Conservation (phyloP, 2,797 vertebrate species). For the Hemibagrus guttatus region DNA sequence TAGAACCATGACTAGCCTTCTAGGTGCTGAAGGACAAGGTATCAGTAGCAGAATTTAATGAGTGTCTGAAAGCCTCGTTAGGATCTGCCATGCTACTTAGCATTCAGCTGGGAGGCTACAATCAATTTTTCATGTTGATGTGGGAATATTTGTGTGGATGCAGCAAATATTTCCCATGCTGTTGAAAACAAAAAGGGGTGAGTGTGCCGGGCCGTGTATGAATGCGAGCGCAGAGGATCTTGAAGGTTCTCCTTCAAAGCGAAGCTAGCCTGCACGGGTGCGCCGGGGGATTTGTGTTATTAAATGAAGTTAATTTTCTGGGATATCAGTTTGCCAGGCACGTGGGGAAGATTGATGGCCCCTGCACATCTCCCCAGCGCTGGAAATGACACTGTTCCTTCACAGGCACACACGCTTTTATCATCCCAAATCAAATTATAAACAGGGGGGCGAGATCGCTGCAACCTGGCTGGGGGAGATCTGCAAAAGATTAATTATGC, state of each 20-base stretch:
- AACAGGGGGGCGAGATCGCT: conserved; percentile 96
- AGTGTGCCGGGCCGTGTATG: conserved; percentile 78
- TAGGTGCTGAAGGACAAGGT: conserved; percentile 40
- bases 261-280: conserved; percentile 72
- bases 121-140: conserved; percentile 60
- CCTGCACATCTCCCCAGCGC: conserved; percentile 91
- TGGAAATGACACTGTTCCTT: conserved; percentile 90
- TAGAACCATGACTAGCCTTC: conserved; percentile 16
- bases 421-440: conserved; percentile 99
- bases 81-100: conserved; percentile 37
- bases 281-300: conserved; percentile 96
- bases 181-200: conserved; percentile 76
- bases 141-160: conserved; percentile 59
- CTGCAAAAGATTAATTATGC: conserved; percentile 99
- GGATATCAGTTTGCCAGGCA: conserved; percentile 99
- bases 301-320: conserved; percentile 99
- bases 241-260: conserved; percentile 99
- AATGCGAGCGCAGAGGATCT: conserved; percentile 91
- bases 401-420: conserved; percentile 82
- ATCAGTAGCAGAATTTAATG: conserved; percentile 45
- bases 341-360: conserved; percentile 99
- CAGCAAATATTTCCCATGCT: conserved; percentile 76
- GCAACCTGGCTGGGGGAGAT: conserved; percentile 96
- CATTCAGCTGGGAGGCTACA: conserved; percentile 46
- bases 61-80: conserved; percentile 44